phyloP scores from a whole-genome alignment of 2,888 invertebrate genomes.

The Pherbina coryleti region DNA sequence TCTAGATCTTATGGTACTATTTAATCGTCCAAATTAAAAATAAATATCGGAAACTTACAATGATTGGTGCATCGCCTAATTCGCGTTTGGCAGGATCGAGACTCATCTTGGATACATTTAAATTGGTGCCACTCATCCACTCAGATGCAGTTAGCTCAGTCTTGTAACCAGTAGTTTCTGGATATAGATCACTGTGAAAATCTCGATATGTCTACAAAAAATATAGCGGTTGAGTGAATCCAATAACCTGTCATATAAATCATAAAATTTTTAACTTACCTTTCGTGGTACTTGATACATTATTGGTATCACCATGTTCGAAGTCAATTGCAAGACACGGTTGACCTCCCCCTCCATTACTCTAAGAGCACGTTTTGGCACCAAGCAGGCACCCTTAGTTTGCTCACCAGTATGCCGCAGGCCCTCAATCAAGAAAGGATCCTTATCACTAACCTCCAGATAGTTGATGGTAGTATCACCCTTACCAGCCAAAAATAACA shows the following conservation, averaged over 20 bases:
- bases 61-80: slow-evolving; percentile 74
- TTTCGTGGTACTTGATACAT: slow-evolving; percentile 95
- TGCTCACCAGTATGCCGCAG: slow-evolving; percentile 92
- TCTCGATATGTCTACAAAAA: slow-evolving; percentile 85
- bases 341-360: slow-evolving; percentile 99
- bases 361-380: slow-evolving; percentile 90
- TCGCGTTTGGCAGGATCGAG: slow-evolving; percentile 83
- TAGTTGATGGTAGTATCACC: slow-evolving; percentile 93
- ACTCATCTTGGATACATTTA: slow-evolving; percentile 84
- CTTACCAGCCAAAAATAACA: slow-evolving; percentile 95
- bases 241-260: not conserved
- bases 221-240: not conserved
- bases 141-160: slow-evolving; percentile 84
- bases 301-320: slow-evolving; percentile 88
- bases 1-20: too few species aligned
- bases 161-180: slow-evolving; percentile 86
- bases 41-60: slow-evolving; percentile 70
- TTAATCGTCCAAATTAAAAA: not conserved
- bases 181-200: slow-evolving; percentile 94
- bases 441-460: slow-evolving; percentile 89
- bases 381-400: slow-evolving; percentile 92
- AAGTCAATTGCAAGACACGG: slow-evolving; percentile 87
- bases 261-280: slow-evolving; percentile 70
- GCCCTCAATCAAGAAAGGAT: slow-evolving; percentile 91
- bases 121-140: slow-evolving; percentile 85